A percentile compares a stretch with the other conserved stretches of the same genome.
Evolutionary conservation across 2,113 vertebrate genomes (phyloP).

Genomic region (Ammodytes marinus): DNA sequence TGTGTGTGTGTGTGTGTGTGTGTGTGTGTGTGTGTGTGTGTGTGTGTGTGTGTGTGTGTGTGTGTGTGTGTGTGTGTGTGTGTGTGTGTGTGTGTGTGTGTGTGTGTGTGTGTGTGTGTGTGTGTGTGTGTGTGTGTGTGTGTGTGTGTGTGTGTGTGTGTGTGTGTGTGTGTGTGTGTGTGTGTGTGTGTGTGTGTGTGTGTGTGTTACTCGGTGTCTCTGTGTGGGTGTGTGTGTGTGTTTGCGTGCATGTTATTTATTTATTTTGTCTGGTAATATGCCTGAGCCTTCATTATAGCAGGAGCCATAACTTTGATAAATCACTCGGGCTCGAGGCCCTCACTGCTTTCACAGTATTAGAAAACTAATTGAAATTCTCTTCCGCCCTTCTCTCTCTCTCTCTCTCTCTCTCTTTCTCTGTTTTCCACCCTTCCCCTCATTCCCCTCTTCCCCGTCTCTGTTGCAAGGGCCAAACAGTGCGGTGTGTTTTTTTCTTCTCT

Average conservation of each 20-base stretch:
- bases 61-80: conserved; percentile 2
- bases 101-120: conserved; percentile 19
- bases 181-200: conserved; percentile 13
- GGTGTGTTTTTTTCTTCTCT: conserved; percentile 51
- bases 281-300: conserved; percentile 85
- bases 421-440: conserved; percentile 37
- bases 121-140: conserved; percentile 9
- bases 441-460: conserved; percentile 36
- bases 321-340: conserved; percentile 84
- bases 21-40: too few relatives aligned
- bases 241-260: conserved; percentile 75
- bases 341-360: conserved; percentile 85
- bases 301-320: conserved; percentile 88
- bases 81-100: conserved; percentile 13
- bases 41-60: neutral
- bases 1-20: conserved; percentile 32
- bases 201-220: conserved; percentile 6
- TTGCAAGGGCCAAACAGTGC: conserved; percentile 61
- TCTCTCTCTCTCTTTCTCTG: conserved; percentile 15
- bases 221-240: neutral
- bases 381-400: conserved; percentile 35
- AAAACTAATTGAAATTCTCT: conserved; percentile 88
- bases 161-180: conserved; percentile 5
- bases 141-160: conserved; percentile 21
- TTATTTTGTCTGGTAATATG: conserved; percentile 81